Percentiles rank a stretch among this genome's conserved stretches.
Conservation (phyloP, 2,113 vertebrate species). For the Phyllopteryx taeniolatus region DNA sequence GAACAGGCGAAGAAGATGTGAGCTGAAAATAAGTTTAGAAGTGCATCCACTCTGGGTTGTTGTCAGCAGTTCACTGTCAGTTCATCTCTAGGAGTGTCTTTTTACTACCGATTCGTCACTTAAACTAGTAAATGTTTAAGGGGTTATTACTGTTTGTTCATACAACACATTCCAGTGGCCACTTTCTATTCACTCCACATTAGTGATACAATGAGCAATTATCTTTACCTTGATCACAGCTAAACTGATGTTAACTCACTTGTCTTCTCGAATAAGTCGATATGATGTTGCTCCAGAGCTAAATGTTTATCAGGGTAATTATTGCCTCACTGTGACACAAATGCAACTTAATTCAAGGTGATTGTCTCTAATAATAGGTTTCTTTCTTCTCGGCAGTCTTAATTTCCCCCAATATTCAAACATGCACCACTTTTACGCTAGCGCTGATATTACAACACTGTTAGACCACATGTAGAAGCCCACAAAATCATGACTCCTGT, state of each 20-base stretch:
- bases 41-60: slow-evolving; percentile 1
- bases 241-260: slow-evolving; percentile 28
- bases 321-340: not conserved
- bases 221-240: slow-evolving; percentile 14
- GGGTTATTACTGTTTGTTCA: slow-evolving; percentile 29
- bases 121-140: slow-evolving; percentile 57
- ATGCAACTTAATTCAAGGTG: not conserved
- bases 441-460: slow-evolving; percentile 10
- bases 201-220: slow-evolving; percentile 1
- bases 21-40: slow-evolving; percentile 11
- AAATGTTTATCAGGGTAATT: not conserved
- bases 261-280: not conserved
- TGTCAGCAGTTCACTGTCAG: slow-evolving; percentile 32
- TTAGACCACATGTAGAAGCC: slow-evolving; percentile 31
- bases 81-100: slow-evolving; percentile 28
- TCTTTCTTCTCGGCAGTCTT: slow-evolving; percentile 8
- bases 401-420: slow-evolving; percentile 6
- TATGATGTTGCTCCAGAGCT: not conserved
- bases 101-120: slow-evolving; percentile 32
- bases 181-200: slow-evolving; percentile 28
- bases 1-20: not conserved
- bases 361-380: not conserved
- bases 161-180: slow-evolving; percentile 13
- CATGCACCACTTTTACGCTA: slow-evolving; percentile 3
- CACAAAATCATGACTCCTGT: slow-evolving; percentile 30